Conservation (phyloP, 2,797 vertebrate genomes). For the Myotis pilosus region DNA sequence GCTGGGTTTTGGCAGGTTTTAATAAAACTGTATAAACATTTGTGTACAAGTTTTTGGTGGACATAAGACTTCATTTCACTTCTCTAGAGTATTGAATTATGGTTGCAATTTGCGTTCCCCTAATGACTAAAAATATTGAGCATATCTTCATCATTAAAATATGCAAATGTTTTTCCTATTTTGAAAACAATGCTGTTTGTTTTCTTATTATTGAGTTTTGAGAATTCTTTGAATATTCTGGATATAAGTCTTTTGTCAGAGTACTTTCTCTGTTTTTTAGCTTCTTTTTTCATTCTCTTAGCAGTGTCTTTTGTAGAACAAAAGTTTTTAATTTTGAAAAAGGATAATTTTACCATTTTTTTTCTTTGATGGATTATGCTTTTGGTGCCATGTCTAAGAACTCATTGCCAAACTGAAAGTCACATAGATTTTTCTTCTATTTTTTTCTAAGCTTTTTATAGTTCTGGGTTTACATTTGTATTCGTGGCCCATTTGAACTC, state of each 20-base stretch:
- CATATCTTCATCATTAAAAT: not conserved
- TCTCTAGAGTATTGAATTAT: not conserved
- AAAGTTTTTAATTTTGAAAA: not conserved
- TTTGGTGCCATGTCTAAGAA: not conserved
- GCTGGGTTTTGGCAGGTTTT: not conserved
- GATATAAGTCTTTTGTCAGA: not conserved
- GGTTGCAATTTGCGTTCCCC: not conserved
- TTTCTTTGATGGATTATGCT: not conserved
- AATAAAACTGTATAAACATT: not conserved
- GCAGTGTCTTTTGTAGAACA: not conserved
- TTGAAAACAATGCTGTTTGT: not conserved
- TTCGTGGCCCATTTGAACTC: not conserved
- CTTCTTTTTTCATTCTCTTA: conserved; percentile 21
- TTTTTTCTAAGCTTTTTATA: not conserved
- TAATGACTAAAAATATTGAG: not conserved
- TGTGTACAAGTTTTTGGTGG: not conserved
- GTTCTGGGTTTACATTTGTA: not conserved
- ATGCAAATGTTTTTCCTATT: not conserved
- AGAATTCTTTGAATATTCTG: not conserved
- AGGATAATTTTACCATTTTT: not conserved
- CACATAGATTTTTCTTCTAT: not conserved
- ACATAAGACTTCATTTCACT: not conserved
- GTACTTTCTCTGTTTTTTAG: not conserved
- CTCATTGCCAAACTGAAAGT: not conserved
- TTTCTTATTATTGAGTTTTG: conserved; percentile 22